Conservation (phyloP, 2,113 vertebrate species). For the Saccopteryx bilineata region DNA sequence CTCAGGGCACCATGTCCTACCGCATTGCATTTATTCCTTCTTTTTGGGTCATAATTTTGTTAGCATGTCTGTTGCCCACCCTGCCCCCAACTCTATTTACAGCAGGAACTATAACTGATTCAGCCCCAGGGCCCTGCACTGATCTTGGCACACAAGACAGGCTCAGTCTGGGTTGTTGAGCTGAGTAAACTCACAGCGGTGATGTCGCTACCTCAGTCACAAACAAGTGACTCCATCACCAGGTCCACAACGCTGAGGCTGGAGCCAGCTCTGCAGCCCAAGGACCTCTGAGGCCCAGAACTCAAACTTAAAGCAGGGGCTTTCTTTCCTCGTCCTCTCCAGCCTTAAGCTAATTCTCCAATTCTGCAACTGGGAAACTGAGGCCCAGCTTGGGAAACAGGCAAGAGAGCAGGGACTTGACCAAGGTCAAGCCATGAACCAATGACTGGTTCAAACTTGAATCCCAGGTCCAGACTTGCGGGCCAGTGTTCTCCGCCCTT, state of each 20-base stretch:
- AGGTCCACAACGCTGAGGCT: background rate
- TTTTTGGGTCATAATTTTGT: too few species aligned
- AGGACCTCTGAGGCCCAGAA: background rate
- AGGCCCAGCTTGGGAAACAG: conserved; percentile 17
- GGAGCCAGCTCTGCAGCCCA: background rate
- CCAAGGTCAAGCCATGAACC: background rate
- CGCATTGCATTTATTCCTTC: background rate
- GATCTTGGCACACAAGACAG: background rate
- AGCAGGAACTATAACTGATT: background rate
- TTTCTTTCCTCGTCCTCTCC: background rate
- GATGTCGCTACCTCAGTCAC: background rate
- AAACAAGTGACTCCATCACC: background rate
- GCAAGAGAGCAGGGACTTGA: background rate
- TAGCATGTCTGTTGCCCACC: background rate
- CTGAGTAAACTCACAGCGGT: background rate
- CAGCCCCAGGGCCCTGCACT: background rate
- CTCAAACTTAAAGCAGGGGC: background rate
- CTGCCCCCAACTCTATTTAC: background rate
- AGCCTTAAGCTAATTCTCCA: background rate
- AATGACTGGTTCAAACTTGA: background rate
- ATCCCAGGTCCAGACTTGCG: background rate
- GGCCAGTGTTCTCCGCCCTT: background rate
- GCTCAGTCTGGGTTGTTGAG: background rate
- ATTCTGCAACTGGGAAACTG: background rate
- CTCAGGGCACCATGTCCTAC: too few species aligned